Percentiles rank a stretch among this genome's conserved stretches.
phyloP scores from a whole-genome alignment of 2,113 vertebrate genomes.

The Typhlomys cinereus region DNA sequence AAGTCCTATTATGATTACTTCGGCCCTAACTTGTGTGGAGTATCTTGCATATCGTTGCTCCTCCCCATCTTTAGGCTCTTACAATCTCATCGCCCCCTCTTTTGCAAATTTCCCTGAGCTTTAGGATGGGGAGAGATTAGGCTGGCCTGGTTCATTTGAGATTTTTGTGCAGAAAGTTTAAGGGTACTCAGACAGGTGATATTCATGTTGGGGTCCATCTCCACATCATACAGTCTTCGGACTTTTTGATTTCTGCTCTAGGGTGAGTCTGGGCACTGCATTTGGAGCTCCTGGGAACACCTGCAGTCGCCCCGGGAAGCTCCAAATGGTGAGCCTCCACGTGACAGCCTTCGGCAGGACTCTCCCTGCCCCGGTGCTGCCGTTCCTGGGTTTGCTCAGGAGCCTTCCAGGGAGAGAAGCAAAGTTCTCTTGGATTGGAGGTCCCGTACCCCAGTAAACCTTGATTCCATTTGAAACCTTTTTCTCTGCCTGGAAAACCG shows the following conservation, averaged over 20 bases:
- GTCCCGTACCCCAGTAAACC: not conserved
- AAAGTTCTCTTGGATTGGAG: not conserved
- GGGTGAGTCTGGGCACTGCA: not conserved
- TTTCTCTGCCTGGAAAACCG: not conserved
- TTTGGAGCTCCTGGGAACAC: accelerated
- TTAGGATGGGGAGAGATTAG: too few species aligned
- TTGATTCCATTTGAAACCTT: not conserved
- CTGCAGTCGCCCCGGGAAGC: not conserved
- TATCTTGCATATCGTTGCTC: too few species aligned
- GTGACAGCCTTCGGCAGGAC: not conserved
- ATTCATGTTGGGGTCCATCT: not conserved
- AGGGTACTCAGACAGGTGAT: not conserved
- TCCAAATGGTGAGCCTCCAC: too few species aligned
- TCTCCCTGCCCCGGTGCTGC: not conserved
- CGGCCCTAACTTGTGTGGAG: too few species aligned
- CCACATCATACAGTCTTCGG: not conserved
- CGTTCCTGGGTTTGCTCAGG: not conserved
- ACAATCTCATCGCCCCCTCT: too few species aligned
- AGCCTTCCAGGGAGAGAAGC: not conserved
- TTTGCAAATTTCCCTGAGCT: too few species aligned
- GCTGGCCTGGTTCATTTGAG: too few species aligned
- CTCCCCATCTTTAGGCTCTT: too few species aligned
- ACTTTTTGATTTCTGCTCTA: too few species aligned
- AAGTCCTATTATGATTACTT: too few species aligned
- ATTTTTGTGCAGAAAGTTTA: not conserved